Evolutionary conservation across 2,888 invertebrate genomes (phyloP).

Genomic region (Clitarchus hookeri): DNA sequence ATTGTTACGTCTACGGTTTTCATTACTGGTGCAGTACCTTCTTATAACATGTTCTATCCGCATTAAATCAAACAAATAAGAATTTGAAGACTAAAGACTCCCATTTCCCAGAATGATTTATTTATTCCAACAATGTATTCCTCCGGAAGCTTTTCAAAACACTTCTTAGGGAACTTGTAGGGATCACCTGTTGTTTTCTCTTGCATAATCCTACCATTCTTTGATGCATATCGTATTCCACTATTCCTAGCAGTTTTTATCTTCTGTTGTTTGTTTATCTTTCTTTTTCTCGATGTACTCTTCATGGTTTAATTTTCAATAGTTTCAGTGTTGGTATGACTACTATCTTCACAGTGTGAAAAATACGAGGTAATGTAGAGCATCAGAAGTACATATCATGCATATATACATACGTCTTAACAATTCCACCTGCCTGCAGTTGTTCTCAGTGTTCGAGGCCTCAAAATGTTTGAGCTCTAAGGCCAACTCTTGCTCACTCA

Average conservation of each 20-base stretch:
- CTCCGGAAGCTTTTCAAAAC: background rate
- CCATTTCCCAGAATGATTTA: background rate
- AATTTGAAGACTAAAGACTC: background rate
- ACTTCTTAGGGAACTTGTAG: background rate
- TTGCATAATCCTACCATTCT: background rate
- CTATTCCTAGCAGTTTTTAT: background rate
- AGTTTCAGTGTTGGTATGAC: background rate
- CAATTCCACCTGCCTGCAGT: too few species aligned
- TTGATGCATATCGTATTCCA: background rate
- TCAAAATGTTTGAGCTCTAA: too few species aligned
- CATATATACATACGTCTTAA: background rate
- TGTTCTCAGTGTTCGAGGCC: too few species aligned
- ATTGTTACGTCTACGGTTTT: background rate
- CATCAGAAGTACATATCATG: background rate
- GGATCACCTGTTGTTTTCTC: background rate
- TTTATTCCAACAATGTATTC: background rate
- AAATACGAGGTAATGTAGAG: background rate
- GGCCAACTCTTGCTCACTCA: too few species aligned
- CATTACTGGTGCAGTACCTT: background rate
- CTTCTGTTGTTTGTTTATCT: background rate
- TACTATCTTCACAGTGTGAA: background rate
- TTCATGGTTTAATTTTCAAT: background rate
- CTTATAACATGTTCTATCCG: background rate
- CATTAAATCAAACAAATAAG: background rate
- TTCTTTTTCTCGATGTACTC: background rate